Evolutionary conservation across 2,113 vertebrate genomes (phyloP).

Genomic region (Eolophus roseicapilla): DNA sequence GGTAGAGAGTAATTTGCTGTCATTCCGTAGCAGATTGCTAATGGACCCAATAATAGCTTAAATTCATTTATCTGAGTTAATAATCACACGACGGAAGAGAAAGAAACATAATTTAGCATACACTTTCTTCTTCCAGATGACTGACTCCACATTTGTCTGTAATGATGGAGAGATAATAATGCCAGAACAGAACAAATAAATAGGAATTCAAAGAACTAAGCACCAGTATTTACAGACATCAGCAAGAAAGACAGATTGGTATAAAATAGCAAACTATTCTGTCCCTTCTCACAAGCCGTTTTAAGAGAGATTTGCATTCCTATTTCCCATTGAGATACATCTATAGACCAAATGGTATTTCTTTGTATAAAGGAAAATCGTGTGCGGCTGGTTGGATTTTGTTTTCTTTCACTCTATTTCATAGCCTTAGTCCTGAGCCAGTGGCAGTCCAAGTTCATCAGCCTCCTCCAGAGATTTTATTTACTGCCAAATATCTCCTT

Average conservation of each 20-base stretch:
- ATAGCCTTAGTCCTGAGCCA: not conserved
- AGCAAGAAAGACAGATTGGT: not conserved
- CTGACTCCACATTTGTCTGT: not conserved
- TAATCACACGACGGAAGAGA: not conserved
- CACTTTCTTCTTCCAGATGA: not conserved
- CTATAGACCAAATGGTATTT: not conserved
- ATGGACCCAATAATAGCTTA: not conserved
- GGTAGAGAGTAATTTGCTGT: not conserved
- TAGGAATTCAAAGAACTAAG: not conserved
- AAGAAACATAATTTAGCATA: not conserved
- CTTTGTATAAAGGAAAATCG: not conserved
- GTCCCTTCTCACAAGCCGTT: not conserved
- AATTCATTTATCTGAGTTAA: conserved; percentile 8
- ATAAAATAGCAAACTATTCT: not conserved
- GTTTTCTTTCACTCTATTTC: not conserved
- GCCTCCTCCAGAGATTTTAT: not conserved
- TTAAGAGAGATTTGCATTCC: not conserved
- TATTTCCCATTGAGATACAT: not conserved
- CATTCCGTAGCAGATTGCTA: not conserved
- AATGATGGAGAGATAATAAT: not conserved
- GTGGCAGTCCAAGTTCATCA: not conserved
- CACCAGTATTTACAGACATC: not conserved
- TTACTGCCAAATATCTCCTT: not conserved
- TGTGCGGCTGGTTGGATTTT: not conserved
- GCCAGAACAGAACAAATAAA: not conserved